Evolutionary conservation across 2,888 invertebrate genomes (phyloP), one percentile per base, ranked within the genome.

Genomic region (Scaptomyza reducta): DNA sequence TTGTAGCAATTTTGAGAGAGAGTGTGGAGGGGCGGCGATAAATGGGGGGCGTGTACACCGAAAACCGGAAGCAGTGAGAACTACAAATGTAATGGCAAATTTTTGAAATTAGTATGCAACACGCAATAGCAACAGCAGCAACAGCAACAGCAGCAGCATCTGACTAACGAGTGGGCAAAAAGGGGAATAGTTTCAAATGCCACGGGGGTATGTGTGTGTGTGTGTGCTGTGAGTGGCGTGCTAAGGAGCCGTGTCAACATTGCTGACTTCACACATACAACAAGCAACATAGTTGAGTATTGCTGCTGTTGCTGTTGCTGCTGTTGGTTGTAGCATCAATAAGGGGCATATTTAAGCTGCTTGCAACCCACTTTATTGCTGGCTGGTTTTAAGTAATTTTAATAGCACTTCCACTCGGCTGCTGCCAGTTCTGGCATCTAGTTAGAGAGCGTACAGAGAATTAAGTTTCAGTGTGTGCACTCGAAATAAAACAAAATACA

Each of bases 21-120:
- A 38, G 22, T 22, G 44, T 27, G 6, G 35, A 18, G n/a, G 51
- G 31, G 18, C 10, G 42, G n/a, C 33, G n/a, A 38, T 35, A 66
- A 40, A 22, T 14, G 33, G 31, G 2, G 31, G 25, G 40, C 45
- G 27, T 29, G 14, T 22, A 51, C 1, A 31, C 42, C 38, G 5
- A 38, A 31, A 9, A 22, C 46, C 44, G 57, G 42, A 45, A 66
- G 31, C 53, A 70, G 79, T 78, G 82, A 62, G 44, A 81, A 70
- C 74, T 86, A 87, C 88, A 86, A 68, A 76, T 87, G 87, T 87
- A 85, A 81, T 87, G 79, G 83, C 64, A 82, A 87, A 87, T 87
- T 86, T 82, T 86, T 82, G 80, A 87, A 82, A 82, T 82, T 82
- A 82, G 82, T 82, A 87, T 82, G 82, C 82, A 87, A 87, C 88